Evolutionary conservation across 1,140 invertebrate species (phyloP).

Genomic region (Lepidostoma basale): DNA sequence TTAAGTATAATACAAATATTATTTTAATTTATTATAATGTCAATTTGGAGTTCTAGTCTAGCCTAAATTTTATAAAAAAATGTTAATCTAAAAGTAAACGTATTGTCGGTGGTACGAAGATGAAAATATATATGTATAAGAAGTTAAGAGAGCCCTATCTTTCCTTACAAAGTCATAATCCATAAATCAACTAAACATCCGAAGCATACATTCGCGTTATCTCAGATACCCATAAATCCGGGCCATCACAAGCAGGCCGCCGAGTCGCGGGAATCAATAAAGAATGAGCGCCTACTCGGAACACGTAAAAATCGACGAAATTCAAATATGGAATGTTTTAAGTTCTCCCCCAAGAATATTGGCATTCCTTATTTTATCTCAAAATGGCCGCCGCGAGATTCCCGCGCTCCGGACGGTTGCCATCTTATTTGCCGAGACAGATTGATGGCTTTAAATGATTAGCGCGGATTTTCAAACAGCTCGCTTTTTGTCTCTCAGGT

Average conservation of each 20-base stretch:
- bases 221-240: slow-evolving; percentile 6
- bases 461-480: not conserved
- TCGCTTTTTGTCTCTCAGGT: not conserved
- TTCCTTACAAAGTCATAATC: not conserved
- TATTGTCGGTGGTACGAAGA: no score
- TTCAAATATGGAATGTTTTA: slow-evolving; percentile 22
- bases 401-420: not conserved
- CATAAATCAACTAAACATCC: not conserved
- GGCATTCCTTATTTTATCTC: not conserved
- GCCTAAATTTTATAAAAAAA: no score
- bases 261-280: not conserved
- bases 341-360: slow-evolving; percentile 18
- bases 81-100: no score
- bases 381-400: not conserved
- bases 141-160: no score
- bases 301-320: slow-evolving; percentile 17
- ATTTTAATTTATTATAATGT: no score
- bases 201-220: not conserved
- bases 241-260: not conserved
- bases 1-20: no score
- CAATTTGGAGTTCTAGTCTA: no score
- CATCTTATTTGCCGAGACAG: slow-evolving; percentile 18
- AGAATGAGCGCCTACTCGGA: slow-evolving; percentile 12
- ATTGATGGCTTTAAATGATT: slow-evolving; percentile 25
- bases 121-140: no score